These are phyloP conservation scores for Hedya salicella DNA, from an alignment of 2,888 invertebrate species.

Conservation along the genomic window DNA sequence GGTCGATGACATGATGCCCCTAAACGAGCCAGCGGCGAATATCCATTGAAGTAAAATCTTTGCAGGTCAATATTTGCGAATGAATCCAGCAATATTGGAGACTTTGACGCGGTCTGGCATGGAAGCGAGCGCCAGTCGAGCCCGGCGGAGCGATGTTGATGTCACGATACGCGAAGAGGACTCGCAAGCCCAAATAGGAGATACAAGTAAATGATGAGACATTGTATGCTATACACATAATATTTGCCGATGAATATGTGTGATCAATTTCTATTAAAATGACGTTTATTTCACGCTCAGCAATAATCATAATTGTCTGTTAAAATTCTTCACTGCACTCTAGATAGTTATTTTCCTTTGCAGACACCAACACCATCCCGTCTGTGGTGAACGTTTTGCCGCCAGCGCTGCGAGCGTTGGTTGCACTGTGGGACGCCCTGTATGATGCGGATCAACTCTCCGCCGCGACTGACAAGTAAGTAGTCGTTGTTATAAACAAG, in stretches of 20 bases:
- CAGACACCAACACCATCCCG: constrained; percentile 50
- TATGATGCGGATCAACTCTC: constrained; percentile 79
- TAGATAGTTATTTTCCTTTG: neutral
- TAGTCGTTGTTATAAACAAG: neutral
- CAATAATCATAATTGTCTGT: too few relatives aligned
- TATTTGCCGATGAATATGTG: too few relatives aligned
- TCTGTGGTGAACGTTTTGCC: constrained; percentile 91
- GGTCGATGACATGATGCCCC: too few relatives aligned
- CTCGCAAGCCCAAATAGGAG: constrained; percentile 46
- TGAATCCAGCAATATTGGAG: constrained; percentile 91
- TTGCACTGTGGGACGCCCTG: constrained; percentile 96
- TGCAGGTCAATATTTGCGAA: constrained; percentile 89
- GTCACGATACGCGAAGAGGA: constrained; percentile 84
- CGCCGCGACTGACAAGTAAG: constrained; percentile 71
- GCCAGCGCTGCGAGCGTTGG: constrained; percentile 94
- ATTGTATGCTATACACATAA: neutral
- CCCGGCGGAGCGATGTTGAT: constrained; percentile 70
- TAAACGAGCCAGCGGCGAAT: too few relatives aligned
- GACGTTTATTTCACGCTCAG: too few relatives aligned
- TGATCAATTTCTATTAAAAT: too few relatives aligned
- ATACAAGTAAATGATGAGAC: constrained; percentile 49
- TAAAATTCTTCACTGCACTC: too few relatives aligned
- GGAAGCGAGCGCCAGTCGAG: constrained; percentile 91
- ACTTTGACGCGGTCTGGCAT: constrained; percentile 91
- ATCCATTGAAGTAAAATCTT: constrained; percentile 1